A percentile compares a stretch with the other conserved stretches of the same genome.
phyloP scores from a whole-genome alignment of 2,888 invertebrate genomes.

The Acleris laterana region DNA sequence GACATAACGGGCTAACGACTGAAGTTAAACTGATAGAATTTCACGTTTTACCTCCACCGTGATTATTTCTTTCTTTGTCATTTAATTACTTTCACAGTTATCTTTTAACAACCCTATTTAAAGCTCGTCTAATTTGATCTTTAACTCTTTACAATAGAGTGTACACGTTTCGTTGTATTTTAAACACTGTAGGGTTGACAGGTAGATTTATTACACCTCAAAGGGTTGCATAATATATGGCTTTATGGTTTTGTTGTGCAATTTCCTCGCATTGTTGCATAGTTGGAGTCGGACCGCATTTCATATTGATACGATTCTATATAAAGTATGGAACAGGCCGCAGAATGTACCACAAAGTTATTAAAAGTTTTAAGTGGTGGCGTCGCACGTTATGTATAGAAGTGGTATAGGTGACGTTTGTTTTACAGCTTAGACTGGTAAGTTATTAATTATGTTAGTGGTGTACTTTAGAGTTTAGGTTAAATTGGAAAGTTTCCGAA shows the following conservation, averaged over 20 bases:
- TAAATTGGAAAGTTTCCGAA: no score
- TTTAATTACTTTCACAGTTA: conserved; percentile 73
- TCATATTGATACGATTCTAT: conserved; percentile 42
- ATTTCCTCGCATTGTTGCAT: conserved; percentile 73
- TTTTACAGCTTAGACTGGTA: no score
- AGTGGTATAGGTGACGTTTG: no score
- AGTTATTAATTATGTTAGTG: no score
- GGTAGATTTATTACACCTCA: conserved; percentile 77
- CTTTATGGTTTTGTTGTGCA: conserved; percentile 80
- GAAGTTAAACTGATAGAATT: conserved; percentile 61
- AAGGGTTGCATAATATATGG: conserved; percentile 79
- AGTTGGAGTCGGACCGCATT: conserved; percentile 43
- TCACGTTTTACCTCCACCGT: conserved; percentile 60
- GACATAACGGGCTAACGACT: conserved; percentile 54
- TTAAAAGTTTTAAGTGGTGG: not conserved
- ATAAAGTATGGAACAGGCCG: not conserved
- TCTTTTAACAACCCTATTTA: conserved; percentile 54
- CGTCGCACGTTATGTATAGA: not conserved
- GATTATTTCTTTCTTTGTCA: conserved; percentile 73
- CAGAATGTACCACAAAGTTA: not conserved
- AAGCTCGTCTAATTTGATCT: conserved; percentile 42
- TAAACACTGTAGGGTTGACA: conserved; percentile 50
- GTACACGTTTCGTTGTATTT: conserved; percentile 31
- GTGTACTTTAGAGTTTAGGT: no score
- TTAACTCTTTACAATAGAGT: conserved; percentile 42